Base-by-base conservation (phyloP, 1,140 invertebrate species). In the Pissodes strobi region DNA sequence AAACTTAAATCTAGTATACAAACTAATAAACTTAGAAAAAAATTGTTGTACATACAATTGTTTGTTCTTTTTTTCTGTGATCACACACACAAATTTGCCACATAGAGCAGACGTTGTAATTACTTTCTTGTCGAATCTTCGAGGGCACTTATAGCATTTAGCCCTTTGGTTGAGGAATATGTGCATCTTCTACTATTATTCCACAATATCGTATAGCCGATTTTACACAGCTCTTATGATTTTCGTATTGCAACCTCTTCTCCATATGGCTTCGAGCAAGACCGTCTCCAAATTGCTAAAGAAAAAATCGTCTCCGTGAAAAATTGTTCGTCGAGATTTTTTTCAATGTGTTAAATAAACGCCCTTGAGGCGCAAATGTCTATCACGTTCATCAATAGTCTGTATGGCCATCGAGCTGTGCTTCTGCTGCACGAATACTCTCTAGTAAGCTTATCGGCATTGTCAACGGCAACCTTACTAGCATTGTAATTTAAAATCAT, bases 341-440 rank as follows among this genome's bases (percentile, higher is more conserved):
- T 38, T 41, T 62, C 49, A 1, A 58, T 25, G 30, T 61, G 62
- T 10, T 68, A 23, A 18, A 62, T 51, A 62, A n/a, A n/a, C n/a
- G n/a, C n/a, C n/a, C n/a, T n/a, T n/a, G n/a, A n/a, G n/a, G n/a
- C n/a, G n/a, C n/a, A n/a, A n/a, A n/a, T n/a, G n/a, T n/a, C n/a
- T n/a, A 69, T n/a, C 1, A 69, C 65, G 41, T 67, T 69, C 37
- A 66, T 58, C 34, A 69, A 61, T n/a, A 67, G 21, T 45, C 41
- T 64, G 52, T 38, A 67, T 2, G 65, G 65, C 61, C 65, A 69
- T 2, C 61, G 59, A 58, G 37, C 49, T 41, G 67, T 69, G 27
- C 18, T 63, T 22, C 58, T 39, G n/a, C 37, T 51, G 30, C 55
- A 58, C 2, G 59, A 52, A 51, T 62, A 67, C 64, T 66, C 57